Evolutionary conservation across 2,888 invertebrate genomes (phyloP).

Genomic region (Deilephila porcellus): DNA sequence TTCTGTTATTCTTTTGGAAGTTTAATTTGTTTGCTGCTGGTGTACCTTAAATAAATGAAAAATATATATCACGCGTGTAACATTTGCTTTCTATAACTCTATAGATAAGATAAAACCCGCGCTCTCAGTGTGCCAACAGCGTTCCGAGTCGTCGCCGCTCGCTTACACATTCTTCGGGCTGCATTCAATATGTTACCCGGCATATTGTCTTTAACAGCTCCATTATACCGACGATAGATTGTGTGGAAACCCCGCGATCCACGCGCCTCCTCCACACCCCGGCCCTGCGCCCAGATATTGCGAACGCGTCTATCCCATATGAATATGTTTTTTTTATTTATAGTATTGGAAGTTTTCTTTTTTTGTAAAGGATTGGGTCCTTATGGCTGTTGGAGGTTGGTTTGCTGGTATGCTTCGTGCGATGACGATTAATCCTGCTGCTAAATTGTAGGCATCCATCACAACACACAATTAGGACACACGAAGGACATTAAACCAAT

Average conservation of each 20-base stretch:
- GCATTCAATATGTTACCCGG: conserved; percentile 83
- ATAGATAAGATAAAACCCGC: not conserved
- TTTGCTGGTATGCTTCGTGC: not conserved
- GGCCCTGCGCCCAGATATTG: conserved; percentile 45
- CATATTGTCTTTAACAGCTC: conserved; percentile 84
- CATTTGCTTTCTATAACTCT: not conserved
- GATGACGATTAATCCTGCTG: not conserved
- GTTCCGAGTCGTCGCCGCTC: conserved; percentile 58
- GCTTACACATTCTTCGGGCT: conserved; percentile 82
- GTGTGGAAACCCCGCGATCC: conserved; percentile 50
- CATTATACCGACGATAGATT: conserved; percentile 78
- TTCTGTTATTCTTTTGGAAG: no score
- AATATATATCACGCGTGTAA: no score
- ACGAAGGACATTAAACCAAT: no score
- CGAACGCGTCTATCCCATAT: conserved; percentile 57
- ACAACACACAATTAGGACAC: no score
- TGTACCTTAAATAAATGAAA: no score
- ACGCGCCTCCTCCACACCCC: conserved; percentile 40
- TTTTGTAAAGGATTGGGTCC: not conserved
- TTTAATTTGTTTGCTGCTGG: no score
- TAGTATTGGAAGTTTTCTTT: conserved; percentile 11
- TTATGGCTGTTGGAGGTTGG: not conserved
- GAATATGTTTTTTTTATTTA: conserved; percentile 67
- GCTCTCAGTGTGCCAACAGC: conserved; percentile 3
- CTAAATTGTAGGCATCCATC: not conserved